Evolutionary conservation across 2,888 invertebrate species (phyloP), one percentile per base, ranked within the genome.

Genomic region (Drosophila suboccidentalis): DNA sequence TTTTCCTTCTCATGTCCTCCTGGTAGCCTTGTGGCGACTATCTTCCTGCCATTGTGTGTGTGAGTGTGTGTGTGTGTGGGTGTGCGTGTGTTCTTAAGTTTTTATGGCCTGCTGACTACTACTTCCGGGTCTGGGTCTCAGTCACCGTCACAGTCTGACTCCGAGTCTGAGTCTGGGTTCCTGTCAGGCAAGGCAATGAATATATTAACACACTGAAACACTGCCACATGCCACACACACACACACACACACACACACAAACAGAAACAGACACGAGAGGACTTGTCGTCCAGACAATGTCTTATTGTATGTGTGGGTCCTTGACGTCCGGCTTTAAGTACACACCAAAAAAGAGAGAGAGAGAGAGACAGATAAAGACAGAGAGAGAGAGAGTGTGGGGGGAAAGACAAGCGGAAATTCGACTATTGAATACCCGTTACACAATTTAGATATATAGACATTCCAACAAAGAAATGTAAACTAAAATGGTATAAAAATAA

Each of bases 81-180:
- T 57, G 61, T 54, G 57, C 65, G 58, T 71, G 71, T 80, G 74
- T 75, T 82, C 84, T 87, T 87, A 85, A 82, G 82, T 82, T 90
- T 90, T 90, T 90, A 89, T 89, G 86, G 82, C 89, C 79, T 82
- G 84, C 86, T 84, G 82, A 89, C 89, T 87, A 89, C 90, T 87
- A 89, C 89, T 90, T 90, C 89, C 90, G 86, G 82, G 74, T 75
- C 60, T 71, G 68, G 47, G 34, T 50, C 43, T 32, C 58, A 78
- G 69, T 58, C 54, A 64, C 64, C 59, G 69, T 58, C 57, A 62
- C 64, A 61, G 53, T 64, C 62, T 60, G 71, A 47, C 44, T 49
- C 49, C n/a, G 62, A 53, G 58, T 59, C 59, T 8, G 76, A 59
- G 34, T 29, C 61, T 61, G 60, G 73, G 50, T 57, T 34, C 34